Evolutionary conservation across 2,888 invertebrate genomes (phyloP), one percentile per base, ranked within the genome.

Genomic region (Autographa gamma): DNA sequence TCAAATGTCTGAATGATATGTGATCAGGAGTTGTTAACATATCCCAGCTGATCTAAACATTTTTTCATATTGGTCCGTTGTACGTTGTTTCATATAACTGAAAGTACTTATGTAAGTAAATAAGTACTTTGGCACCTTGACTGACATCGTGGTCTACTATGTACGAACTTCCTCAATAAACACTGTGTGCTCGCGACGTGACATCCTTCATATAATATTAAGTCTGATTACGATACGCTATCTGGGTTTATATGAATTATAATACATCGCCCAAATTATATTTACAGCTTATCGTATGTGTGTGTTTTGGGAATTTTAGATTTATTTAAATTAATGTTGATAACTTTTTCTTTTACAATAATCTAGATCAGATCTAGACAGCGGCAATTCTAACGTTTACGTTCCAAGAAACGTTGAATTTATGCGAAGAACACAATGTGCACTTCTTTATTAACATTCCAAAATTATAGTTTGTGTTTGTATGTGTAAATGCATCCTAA

Each of bases 151-250:
- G n/a, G 34, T 32, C 25, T 54, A 60, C 60, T 59, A 54, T 76
- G 66, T 66, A 52, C 11, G 59, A 60, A 41, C 68, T 63, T 80
- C 76, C 72, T 76, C 72, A 76, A 77, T 77, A 77, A 76, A 76
- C 38, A 32, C 52, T 18, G 25, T 60, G 43, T 60, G 38, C n/a
- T 48, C n/a, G 13, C 19, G 60, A 77, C 80, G 72, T 75, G 66
- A 75, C 78, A 66, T 80, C 81, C 74, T 76, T 61, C 54, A 41
- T 41, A 70, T 34, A 59, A 69, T 63, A 65, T 16, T 68, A 60
- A 63, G 62, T 67, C 14, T 68, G 71, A 73, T 77, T 77, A 61
- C 60, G 77, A 77, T 82, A 77, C 74, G 63, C 60, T 75, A 80
- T 74, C 71, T 38, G 60, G n/a, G 63, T 76, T 66, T 66, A 56